Evolutionary conservation across 2,113 vertebrate genomes (phyloP).

Genomic region (Sander vitreus): DNA sequence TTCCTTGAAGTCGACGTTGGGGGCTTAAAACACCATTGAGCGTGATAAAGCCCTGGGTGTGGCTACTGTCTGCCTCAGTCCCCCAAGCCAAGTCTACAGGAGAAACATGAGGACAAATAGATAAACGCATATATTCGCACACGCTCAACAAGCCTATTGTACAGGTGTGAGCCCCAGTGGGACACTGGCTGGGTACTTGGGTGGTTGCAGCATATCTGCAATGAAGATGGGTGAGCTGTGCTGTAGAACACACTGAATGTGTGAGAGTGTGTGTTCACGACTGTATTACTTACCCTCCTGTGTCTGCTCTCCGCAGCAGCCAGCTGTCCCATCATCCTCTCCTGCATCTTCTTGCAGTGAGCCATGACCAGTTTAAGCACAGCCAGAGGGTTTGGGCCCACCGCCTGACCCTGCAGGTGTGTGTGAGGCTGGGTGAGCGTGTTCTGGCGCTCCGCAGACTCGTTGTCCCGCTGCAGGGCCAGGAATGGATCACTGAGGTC

Average conservation of each 20-base stretch:
- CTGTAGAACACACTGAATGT: background rate
- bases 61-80: slow-evolving; percentile 12
- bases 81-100: slow-evolving; percentile 2
- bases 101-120: slow-evolving; percentile 13
- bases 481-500: slow-evolving; percentile 95
- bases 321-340: slow-evolving; percentile 94
- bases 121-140: slow-evolving; percentile 22
- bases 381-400: slow-evolving; percentile 91
- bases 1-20: too few species aligned
- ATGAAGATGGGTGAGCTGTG: background rate
- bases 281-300: slow-evolving; percentile 86
- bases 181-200: background rate
- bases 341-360: slow-evolving; percentile 97
- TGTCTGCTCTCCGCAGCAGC: slow-evolving; percentile 93
- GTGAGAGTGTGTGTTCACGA: background rate
- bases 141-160: slow-evolving; percentile 59
- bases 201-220: slow-evolving; percentile 30
- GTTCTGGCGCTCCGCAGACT: slow-evolving; percentile 81
- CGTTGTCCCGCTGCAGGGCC: slow-evolving; percentile 95
- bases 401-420: slow-evolving; percentile 80
- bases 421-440: slow-evolving; percentile 76
- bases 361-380: slow-evolving; percentile 95
- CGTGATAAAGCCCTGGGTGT: slow-evolving; percentile 26
- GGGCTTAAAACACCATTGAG: too few species aligned
- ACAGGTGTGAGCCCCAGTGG: slow-evolving; percentile 33